These are phyloP conservation scores for Manacus vitellinus DNA, from an alignment of 2,113 vertebrate species.

Conservation along the genomic window DNA sequence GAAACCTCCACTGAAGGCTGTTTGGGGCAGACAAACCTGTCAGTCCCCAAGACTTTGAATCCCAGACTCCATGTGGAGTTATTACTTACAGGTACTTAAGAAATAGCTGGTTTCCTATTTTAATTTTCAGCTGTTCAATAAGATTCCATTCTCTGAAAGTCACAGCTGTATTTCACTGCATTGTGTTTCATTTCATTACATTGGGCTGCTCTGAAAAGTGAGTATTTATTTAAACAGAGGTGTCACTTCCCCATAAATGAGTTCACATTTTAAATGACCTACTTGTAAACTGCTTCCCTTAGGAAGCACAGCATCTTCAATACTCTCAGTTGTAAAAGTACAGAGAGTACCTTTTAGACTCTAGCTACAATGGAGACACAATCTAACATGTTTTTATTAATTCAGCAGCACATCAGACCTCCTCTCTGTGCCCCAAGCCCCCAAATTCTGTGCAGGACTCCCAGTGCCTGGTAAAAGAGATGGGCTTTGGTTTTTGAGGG, in stretches of 20 bases:
- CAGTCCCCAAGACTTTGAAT: slow-evolving; percentile 3
- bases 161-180: background rate
- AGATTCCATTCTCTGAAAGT: background rate
- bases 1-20: slow-evolving; percentile 12
- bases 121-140: slow-evolving; percentile 27
- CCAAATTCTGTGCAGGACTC: background rate
- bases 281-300: slow-evolving; percentile 1
- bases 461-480: accelerated
- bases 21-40: slow-evolving; percentile 17
- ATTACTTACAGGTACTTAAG: slow-evolving; percentile 13
- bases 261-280: slow-evolving; percentile 9
- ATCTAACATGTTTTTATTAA: background rate
- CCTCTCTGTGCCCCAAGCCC: accelerated
- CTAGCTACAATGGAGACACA: background rate
- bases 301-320: background rate
- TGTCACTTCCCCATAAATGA: background rate
- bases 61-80: slow-evolving; percentile 12
- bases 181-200: background rate
- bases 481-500: background rate
- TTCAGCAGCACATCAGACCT: background rate
- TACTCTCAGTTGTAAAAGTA: background rate
- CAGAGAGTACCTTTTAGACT: background rate
- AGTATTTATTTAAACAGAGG: background rate
- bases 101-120: slow-evolving; percentile 30
- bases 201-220: background rate